Evolutionary conservation across 2,797 vertebrate genomes (phyloP).

Genomic region (Bucorvus abyssinicus): DNA sequence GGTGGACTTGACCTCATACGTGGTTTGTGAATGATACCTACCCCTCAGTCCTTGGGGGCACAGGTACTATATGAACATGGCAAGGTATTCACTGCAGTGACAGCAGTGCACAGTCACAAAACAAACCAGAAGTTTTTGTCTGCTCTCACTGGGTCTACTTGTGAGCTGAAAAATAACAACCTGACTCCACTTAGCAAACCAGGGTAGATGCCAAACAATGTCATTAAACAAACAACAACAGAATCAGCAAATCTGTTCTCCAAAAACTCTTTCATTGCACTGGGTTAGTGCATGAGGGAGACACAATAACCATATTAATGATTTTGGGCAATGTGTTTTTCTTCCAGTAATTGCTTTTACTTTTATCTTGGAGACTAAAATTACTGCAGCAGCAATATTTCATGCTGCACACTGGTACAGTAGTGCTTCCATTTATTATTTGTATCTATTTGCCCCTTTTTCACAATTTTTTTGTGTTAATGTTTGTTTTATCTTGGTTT

Average conservation of each 20-base stretch:
- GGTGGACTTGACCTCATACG: accelerated
- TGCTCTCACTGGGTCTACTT: neutral
- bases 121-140: neutral
- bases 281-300: neutral
- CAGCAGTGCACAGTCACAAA: neutral
- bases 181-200: neutral
- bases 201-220: neutral
- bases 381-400: neutral
- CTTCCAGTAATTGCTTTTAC: constrained; percentile 2
- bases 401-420: neutral
- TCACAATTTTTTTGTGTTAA: neutral
- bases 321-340: neutral
- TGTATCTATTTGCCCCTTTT: neutral
- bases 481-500: neutral
- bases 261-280: neutral
- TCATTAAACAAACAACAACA: neutral
- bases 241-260: neutral
- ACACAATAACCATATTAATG: neutral
- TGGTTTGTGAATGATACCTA: neutral
- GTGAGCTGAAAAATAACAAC: neutral
- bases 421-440: neutral
- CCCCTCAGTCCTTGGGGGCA: accelerated
- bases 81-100: neutral
- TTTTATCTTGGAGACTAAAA: neutral
- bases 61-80: neutral